Evolutionary conservation across 2,888 invertebrate genomes (phyloP), one percentile per base, ranked within the genome.

Genomic region (Meiosimyza platycephala): DNA sequence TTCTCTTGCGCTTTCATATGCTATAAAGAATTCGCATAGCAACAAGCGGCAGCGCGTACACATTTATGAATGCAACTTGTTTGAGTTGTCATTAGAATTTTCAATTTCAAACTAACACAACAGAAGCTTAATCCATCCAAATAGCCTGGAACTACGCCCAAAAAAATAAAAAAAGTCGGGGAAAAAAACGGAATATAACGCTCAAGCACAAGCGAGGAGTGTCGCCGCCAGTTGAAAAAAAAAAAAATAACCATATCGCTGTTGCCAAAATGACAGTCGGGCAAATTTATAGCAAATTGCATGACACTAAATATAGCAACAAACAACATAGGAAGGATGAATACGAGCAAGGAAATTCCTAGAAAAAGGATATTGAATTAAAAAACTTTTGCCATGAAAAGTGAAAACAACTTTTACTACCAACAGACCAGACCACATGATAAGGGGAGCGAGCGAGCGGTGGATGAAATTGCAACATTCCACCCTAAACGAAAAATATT

Each of bases 331-430:
- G 18, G 28, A 33, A 22, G 13, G 16, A 62, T 59, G 40, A 60
- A 51, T 64, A 52, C 59, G 63, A 52, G 68, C 55, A 71, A 22
- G 73, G 69, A 52, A 74, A 66, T 74, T 74, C 74, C 65, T 74
- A 64, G 63, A 74, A 64, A 75, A 71, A 72, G 75, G 70, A 72
- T 57, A 75, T 72, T 54, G 67, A 69, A 71, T 74, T 72, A 64
- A 69, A 75, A 65, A 47, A 62, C 16, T 63, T 72, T 54, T 66
- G 40, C 55, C 62, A 78, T 78, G 81, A 79, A 82, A 82, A 82
- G 82, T 82, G 82, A 82, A 82, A 82, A 84, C 82, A 82, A 82
- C 82, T 82, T 84, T 83, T 83, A 82, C 81, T 82, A 52, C 57
- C 75, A 76, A 78, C 76, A 80, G 79, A 50, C 51, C 75, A 76